Base-by-base conservation (phyloP, 2,888 invertebrate species). In the Tachina grossa region DNA sequence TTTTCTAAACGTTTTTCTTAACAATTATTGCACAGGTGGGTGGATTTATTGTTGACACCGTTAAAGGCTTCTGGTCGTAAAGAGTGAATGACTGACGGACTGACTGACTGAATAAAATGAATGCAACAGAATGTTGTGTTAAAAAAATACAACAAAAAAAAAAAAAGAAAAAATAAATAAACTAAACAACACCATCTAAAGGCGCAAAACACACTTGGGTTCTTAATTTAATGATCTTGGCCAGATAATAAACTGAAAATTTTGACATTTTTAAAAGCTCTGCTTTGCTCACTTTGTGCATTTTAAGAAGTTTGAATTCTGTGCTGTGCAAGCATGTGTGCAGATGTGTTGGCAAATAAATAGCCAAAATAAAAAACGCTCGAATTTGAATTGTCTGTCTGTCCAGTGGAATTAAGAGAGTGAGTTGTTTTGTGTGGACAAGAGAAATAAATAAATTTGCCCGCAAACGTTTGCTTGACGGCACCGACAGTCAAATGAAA, bases 31-130 rank as follows among this genome's bases (percentile, higher is more conserved):
- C 57, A 72, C 76, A 83, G 81, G 88, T 88, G 88, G 88, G 88
- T 79, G 88, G 87, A 88, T 88, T 88, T 88, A 88, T 88, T 85
- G 83, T 87, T 87, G 88, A 88, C 88, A 84, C 78, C 81, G 82
- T 76, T 80, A 87, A 72, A 80, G 83, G 88, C 88, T 88, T 87
- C 88, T 88, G 88, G 85, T 84, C 72, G 83, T 72, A 79, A 71
- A 75, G 71, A 39, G 43, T 68, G 59, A 31, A 2, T 31, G 31
- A 43, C 39, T 55, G 76, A 71, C 43, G 39, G 51, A 75, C 68
- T 41, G 51, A 53, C 53, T 16, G 39, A 71, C 45, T 63, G 63
- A 16, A 49, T 47, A 66, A 76, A 76, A 57, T 19, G 31, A 65
- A 71, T 53, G 65, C 65, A 43, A 53, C 14, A 71, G 47, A 76